Percentiles rank a stretch among this genome's conserved stretches.
These are phyloP conservation scores for Homarus americanus DNA, from an alignment of 1,140 invertebrate genomes.

Conservation along the genomic window DNA sequence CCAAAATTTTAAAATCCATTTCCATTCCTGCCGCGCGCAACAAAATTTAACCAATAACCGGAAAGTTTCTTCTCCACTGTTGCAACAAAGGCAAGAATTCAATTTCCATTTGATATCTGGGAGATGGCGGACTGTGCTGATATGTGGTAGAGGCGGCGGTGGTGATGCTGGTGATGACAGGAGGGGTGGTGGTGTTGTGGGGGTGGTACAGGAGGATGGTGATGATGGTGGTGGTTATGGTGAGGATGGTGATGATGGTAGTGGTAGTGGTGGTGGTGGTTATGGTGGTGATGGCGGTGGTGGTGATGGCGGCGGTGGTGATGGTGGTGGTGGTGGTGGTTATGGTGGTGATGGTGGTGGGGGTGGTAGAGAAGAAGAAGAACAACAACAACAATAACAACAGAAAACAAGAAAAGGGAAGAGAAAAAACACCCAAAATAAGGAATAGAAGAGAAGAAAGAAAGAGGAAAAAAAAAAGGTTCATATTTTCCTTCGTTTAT, in stretches of 20 bases:
- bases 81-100: constrained; percentile 70
- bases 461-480: too few relatives aligned
- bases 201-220: too few relatives aligned
- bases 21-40: constrained; percentile 48
- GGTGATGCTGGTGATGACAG: not conserved
- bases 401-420: too few relatives aligned
- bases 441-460: too few relatives aligned
- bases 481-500: too few relatives aligned
- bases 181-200: not conserved
- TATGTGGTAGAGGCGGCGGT: not conserved
- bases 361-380: not conserved
- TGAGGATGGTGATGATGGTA: not conserved
- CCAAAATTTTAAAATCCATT: constrained; percentile 38
- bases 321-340: not conserved
- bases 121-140: constrained; percentile 34
- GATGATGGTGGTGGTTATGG: not conserved
- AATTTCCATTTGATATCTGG: constrained; percentile 71
- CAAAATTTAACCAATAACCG: constrained; percentile 70
- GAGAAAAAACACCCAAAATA: too few relatives aligned
- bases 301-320: not conserved
- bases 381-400: too few relatives aligned
- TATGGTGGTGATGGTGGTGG: not conserved
- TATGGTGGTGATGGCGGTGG: not conserved
- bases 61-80: constrained; percentile 64
- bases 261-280: not conserved